phyloP scores from a whole-genome alignment of 2,888 invertebrate genomes.

The Drosophila gaucha region DNA sequence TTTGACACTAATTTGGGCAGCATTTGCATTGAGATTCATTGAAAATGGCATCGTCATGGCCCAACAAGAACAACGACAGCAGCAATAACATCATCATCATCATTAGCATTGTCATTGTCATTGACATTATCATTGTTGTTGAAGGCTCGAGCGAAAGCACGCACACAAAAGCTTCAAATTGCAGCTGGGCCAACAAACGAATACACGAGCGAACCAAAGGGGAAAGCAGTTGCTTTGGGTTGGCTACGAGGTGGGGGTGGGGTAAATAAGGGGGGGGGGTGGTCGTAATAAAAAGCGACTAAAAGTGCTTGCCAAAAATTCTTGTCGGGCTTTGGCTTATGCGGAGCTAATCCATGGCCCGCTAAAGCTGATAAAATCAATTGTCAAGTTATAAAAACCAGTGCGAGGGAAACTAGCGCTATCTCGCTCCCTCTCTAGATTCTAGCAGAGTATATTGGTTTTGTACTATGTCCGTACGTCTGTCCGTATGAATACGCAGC shows the following conservation, averaged over 20 bases:
- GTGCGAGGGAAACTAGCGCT: too few species aligned
- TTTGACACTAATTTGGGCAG: conserved; percentile 75
- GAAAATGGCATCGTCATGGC: conserved; percentile 60
- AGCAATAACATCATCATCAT: conserved; percentile 12
- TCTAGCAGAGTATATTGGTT: too few species aligned
- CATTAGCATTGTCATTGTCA: conserved; percentile 4
- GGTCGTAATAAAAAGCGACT: background rate
- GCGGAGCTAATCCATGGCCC: conserved; percentile 15
- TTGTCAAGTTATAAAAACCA: conserved; percentile 47
- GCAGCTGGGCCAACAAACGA: conserved; percentile 64
- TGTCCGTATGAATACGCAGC: too few species aligned
- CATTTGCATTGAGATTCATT: conserved; percentile 72
- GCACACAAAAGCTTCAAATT: conserved; percentile 69
- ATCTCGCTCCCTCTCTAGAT: too few species aligned
- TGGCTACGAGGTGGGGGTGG: conserved; percentile 4
- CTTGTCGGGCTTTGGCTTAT: too few species aligned
- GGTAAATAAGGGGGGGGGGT: too few species aligned
- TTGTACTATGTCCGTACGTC: too few species aligned
- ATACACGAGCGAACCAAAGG: conserved; percentile 23
- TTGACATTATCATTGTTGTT: conserved; percentile 42
- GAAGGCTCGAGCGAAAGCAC: conserved; percentile 41
- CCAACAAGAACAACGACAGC: conserved; percentile 38
- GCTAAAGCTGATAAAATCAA: conserved; percentile 42
- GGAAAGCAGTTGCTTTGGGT: background rate
- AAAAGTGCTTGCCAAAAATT: background rate